These are phyloP conservation scores for Psilanteris sp. DNA, from an alignment of 1,140 invertebrate species.

Conservation along the genomic window DNA sequence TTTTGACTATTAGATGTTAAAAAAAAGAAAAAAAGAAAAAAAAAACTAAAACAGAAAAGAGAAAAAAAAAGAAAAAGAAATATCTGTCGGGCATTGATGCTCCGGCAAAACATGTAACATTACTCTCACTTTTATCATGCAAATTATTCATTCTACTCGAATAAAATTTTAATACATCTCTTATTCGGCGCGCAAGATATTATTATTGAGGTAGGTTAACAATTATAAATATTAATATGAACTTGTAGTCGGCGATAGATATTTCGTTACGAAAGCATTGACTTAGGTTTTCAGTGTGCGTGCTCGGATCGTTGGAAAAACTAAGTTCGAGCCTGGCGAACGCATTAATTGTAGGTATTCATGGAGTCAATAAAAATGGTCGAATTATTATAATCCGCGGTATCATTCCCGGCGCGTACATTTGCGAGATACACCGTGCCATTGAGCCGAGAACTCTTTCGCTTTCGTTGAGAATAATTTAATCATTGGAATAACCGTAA, in stretches of 20 bases:
- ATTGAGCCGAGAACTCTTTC: conserved; percentile 20
- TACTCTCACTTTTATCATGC: conserved; percentile 61
- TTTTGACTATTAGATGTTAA: conserved; percentile 47
- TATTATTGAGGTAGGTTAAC: conserved; percentile 52
- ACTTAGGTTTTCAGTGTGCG: conserved; percentile 12
- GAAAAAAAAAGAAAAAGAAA: conserved; percentile 9
- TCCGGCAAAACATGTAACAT: conserved; percentile 34
- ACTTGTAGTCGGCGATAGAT: conserved; percentile 42
- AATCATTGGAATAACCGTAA: conserved; percentile 23
- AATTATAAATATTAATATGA: conserved; percentile 58
- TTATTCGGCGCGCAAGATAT: conserved; percentile 16
- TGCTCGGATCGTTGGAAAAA: too few species aligned
- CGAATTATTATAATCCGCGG: conserved; percentile 12
- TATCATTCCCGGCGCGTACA: background rate
- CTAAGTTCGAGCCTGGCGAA: too few species aligned
- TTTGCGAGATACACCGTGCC: conserved; percentile 1
- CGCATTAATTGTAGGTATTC: too few species aligned
- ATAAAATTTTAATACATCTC: conserved; percentile 59
- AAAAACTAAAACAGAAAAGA: too few species aligned
- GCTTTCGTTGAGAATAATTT: conserved; percentile 19
- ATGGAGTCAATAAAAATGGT: conserved; percentile 25
- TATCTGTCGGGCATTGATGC: conserved; percentile 20
- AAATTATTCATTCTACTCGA: conserved; percentile 39
- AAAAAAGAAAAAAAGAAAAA: conserved; percentile 10
- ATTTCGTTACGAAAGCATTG: conserved; percentile 27